Base-by-base conservation (phyloP, 35 echinoderm and acorn worm genomes). In the Anneissia japonica region DNA sequence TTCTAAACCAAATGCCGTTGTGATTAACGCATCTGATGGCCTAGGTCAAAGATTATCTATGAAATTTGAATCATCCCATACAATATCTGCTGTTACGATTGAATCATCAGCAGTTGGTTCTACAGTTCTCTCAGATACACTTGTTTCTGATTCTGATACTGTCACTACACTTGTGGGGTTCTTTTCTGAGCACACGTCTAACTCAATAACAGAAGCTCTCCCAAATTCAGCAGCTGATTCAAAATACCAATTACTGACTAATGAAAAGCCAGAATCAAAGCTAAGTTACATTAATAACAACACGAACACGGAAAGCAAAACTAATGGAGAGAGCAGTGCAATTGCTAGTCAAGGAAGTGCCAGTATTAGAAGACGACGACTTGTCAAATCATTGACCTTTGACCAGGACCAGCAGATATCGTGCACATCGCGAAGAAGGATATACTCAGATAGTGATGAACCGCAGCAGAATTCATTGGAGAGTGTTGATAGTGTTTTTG, bases 81-180 rank as follows among this genome's bases (percentile, higher is more conserved):
- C 37, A 40, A 30, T 30, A 17, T 30, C 37, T 30, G 79, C 11
- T 81, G 23, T 39, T 6, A 29, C 38, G 16, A 81, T 39, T 30
- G 35, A 36, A 30, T 38, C 79, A 0, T 23, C n/a, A 38, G 21
- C 79, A 39, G 36, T 81, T 26, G 40, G 17, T 39, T 81, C 79
- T 11, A 11, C 19, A 30, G n/a, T 39, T 12, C 9, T 23, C 17
- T 11, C 35, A 81, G 38, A 36, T 10, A 9, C 79, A 39, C 17
- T 39, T 34, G 16, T 23, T 26, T 39, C 79, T 11, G 23, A 35
- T 6, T 38, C 36, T 39, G 79, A 81, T 19, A 30, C 35, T 36
- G 79, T 81, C 10, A 81, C 37, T 26, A 81, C 79, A 26, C 38
- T 81, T 81, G 37, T 39, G 30, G 79, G 36, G 30, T 81, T 36